Evolutionary conservation across 2,797 vertebrate genomes (phyloP).

Genomic region (Hapalemur alaotrensis): DNA sequence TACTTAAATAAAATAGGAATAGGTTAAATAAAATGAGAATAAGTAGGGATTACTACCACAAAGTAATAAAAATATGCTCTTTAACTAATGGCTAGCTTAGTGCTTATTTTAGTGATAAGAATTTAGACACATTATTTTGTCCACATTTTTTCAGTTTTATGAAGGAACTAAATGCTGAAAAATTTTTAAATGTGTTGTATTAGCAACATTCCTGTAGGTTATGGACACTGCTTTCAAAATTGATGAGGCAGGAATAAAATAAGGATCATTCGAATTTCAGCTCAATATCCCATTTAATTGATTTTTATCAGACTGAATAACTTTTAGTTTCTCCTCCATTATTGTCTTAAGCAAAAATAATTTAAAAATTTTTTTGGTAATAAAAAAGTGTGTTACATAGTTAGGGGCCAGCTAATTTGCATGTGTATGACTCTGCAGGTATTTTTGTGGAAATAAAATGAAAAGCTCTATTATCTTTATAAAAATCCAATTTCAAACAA

Average conservation of each 20-base stretch:
- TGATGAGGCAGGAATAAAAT: neutral
- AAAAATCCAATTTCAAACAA: neutral
- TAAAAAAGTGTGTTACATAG: neutral
- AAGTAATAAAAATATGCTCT: neutral
- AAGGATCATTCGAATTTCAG: neutral
- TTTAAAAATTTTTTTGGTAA: neutral
- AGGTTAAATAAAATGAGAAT: neutral
- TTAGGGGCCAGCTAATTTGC: neutral
- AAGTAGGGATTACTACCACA: neutral
- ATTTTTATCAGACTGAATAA: neutral
- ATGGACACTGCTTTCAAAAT: neutral
- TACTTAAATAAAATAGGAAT: neutral
- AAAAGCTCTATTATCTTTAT: neutral
- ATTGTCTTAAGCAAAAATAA: neutral
- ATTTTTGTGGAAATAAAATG: neutral
- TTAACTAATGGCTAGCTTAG: neutral
- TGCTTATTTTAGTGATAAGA: neutral
- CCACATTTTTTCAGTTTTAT: neutral
- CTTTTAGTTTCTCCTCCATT: neutral
- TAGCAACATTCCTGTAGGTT: neutral
- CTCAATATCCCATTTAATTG: neutral
- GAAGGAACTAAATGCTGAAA: neutral
- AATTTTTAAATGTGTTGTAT: neutral
- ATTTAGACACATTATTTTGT: neutral
- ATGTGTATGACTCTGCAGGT: neutral